Conservation (phyloP, 2,113 vertebrate species). For the Hepsetus odoe region DNA sequence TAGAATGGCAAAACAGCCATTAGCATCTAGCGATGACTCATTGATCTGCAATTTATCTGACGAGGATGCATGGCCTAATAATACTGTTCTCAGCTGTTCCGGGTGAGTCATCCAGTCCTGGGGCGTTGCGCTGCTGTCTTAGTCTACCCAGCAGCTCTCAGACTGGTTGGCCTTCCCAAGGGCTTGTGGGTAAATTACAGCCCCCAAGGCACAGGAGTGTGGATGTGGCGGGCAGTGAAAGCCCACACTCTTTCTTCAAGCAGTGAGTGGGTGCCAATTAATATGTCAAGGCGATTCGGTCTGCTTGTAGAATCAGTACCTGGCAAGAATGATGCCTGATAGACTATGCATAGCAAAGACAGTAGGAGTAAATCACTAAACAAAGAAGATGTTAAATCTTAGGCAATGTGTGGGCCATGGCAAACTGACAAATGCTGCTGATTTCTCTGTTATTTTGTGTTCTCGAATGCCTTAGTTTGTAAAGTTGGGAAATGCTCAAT, state of each 20-base stretch:
- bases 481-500: neutral
- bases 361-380: constrained; percentile 4
- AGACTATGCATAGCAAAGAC: neutral
- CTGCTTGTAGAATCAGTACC: constrained; percentile 10
- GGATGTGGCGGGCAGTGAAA: constrained; percentile 55
- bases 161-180: neutral
- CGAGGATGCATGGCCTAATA: constrained; percentile 59
- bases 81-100: constrained; percentile 61
- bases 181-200: constrained; percentile 56
- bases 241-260: constrained; percentile 56
- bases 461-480: neutral
- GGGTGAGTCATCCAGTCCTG: constrained; percentile 46
- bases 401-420: neutral
- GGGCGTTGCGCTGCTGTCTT: constrained; percentile 17
- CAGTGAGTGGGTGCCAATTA: constrained; percentile 51
- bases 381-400: neutral
- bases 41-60: constrained; percentile 57
- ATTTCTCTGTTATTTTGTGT: neutral
- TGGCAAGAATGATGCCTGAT: constrained; percentile 29
- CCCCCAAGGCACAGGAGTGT: constrained; percentile 47
- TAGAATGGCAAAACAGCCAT: constrained; percentile 48
- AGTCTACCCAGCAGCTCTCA: constrained; percentile 9
- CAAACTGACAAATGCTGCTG: neutral
- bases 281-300: constrained; percentile 46
- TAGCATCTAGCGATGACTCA: constrained; percentile 61